Evolutionary conservation across 2,797 vertebrate species (phyloP).

Genomic region (Helostoma temminkii): DNA sequence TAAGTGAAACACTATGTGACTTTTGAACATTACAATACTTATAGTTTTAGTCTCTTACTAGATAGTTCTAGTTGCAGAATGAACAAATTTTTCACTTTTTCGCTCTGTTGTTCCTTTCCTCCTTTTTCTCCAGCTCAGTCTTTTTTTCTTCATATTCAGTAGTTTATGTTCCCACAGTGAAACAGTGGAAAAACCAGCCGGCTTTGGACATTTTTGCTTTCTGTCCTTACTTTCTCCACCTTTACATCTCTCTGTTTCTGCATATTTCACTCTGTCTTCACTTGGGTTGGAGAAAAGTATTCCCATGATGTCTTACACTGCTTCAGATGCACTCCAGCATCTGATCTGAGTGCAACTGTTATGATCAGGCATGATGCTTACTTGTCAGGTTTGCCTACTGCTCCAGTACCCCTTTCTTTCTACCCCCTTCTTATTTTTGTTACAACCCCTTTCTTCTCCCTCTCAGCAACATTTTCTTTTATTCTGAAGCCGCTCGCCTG

Average conservation of each 20-base stretch:
- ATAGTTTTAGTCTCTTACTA: neutral
- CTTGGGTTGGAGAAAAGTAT: conserved; percentile 52
- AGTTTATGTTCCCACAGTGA: conserved; percentile 33
- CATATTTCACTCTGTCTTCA: conserved; percentile 29
- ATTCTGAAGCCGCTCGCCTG: conserved; percentile 49
- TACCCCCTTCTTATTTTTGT: conserved; percentile 48
- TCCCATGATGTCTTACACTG: conserved; percentile 55
- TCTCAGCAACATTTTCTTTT: conserved; percentile 61
- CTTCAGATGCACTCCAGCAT: conserved; percentile 72
- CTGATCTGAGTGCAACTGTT: conserved; percentile 68
- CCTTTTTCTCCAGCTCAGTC: conserved; percentile 3
- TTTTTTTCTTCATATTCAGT: conserved; percentile 28
- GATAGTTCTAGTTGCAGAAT: neutral
- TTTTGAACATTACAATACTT: neutral
- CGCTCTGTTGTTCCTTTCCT: conserved; percentile 12
- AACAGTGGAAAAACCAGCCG: conserved; percentile 24
- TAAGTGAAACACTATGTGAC: neutral
- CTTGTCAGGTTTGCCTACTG: conserved; percentile 69
- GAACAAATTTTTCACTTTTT: neutral
- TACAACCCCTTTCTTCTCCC: conserved; percentile 52
- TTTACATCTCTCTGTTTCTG: conserved; percentile 16
- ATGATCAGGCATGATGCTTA: conserved; percentile 74
- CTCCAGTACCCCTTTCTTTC: conserved; percentile 52
- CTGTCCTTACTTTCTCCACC: conserved; percentile 18
- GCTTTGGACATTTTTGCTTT: conserved; percentile 23